Conservation (phyloP, 2,797 vertebrate genomes). For the Pipistrellus kuhlii region DNA sequence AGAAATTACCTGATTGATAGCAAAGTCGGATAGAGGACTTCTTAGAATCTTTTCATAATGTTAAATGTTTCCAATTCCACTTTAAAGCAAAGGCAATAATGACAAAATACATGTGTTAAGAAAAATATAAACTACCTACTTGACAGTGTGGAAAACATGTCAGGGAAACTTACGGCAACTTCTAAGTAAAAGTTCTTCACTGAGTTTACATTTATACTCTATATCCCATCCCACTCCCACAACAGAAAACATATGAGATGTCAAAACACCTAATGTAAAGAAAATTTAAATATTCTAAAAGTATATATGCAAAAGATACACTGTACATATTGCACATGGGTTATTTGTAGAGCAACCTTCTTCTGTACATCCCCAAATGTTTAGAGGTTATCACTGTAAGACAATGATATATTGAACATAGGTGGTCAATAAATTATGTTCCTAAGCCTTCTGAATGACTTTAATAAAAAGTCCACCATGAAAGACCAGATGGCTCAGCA, state of each 20-base stretch:
- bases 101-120: background rate
- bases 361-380: background rate
- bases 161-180: background rate
- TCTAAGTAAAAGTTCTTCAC: conserved; percentile 14
- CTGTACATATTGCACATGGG: background rate
- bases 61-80: background rate
- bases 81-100: background rate
- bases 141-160: background rate
- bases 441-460: conserved; percentile 37
- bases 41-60: background rate
- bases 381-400: background rate
- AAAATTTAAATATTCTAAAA: conserved; percentile 4
- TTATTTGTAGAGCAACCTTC: background rate
- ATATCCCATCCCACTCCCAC: background rate
- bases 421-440: conserved; percentile 71
- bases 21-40: background rate
- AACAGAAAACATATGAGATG: background rate
- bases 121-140: background rate
- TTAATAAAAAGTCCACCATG: conserved; percentile 59
- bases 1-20: background rate
- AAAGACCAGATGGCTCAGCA: conserved; percentile 71
- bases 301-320: background rate
- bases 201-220: background rate
- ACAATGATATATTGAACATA: conserved; percentile 47
- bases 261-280: background rate